These are phyloP conservation scores for Trileptium ribeirensis DNA, from an alignment of 2,888 invertebrate species.

Conservation along the genomic window DNA sequence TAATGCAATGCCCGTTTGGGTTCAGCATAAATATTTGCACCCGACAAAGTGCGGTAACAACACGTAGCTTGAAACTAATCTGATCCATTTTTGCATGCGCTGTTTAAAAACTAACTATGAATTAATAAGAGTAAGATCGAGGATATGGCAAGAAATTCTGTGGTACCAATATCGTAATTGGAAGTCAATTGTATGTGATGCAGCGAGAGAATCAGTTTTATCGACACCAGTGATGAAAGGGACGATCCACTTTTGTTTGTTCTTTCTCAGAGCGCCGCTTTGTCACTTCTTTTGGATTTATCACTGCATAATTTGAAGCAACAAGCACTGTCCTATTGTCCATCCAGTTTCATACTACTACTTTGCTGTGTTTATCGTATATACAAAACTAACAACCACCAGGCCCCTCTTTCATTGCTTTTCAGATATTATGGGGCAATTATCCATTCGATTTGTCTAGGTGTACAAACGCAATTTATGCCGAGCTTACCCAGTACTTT, in stretches of 20 bases:
- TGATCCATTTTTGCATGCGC: neutral
- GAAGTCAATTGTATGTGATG: conserved; percentile 43
- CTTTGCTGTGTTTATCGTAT: conserved; percentile 18
- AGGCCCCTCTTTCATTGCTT: neutral
- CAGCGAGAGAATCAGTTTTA: conserved; percentile 42
- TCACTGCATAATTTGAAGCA: conserved; percentile 39
- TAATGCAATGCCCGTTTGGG: no score
- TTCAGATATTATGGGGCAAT: neutral
- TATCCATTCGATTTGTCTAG: no score
- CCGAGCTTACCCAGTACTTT: neutral
- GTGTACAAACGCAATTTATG: neutral
- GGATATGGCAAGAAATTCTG: conserved; percentile 39
- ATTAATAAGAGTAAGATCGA: conserved; percentile 37
- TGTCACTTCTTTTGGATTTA: conserved; percentile 38
- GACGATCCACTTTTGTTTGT: conserved; percentile 13
- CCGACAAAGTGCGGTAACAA: no score
- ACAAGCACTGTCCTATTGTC: conserved; percentile 43
- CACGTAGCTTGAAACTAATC: neutral
- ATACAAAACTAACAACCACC: neutral
- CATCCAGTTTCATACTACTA: conserved; percentile 40
- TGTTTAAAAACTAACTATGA: conserved; percentile 31
- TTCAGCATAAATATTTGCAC: no score
- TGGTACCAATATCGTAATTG: conserved; percentile 40
- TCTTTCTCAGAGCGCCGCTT: conserved; percentile 25
- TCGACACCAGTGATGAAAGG: conserved; percentile 46